Conservation (phyloP, 2,113 vertebrate species). For the Bos javanicus region DNA sequence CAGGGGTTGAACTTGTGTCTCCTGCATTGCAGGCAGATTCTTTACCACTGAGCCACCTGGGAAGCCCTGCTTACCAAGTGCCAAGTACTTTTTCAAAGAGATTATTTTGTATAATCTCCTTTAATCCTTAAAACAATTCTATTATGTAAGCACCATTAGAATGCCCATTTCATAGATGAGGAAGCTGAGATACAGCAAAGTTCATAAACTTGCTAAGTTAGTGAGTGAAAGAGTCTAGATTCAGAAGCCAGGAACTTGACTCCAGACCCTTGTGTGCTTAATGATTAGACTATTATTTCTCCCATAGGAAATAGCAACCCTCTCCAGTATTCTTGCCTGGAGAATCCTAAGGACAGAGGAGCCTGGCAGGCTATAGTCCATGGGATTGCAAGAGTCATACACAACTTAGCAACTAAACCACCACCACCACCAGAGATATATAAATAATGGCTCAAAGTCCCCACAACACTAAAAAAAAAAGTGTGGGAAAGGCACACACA, state of each 20-base stretch:
- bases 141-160: not conserved
- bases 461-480: not conserved
- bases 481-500: not conserved
- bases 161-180: not conserved
- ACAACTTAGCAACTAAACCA: not conserved
- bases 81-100: not conserved
- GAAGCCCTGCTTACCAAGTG: not conserved
- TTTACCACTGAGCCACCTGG: not conserved
- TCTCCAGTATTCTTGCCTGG: not conserved
- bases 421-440: not conserved
- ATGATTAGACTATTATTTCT: not conserved
- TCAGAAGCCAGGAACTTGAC: not conserved
- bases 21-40: not conserved
- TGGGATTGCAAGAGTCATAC: not conserved
- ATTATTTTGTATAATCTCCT: not conserved
- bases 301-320: not conserved
- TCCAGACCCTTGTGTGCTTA: not conserved
- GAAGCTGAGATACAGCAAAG: not conserved
- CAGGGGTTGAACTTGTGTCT: not conserved
- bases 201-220: not conserved
- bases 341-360: not conserved
- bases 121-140: slow-evolving; percentile 1
- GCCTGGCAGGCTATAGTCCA: not conserved
- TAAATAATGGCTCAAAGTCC: not conserved
- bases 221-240: not conserved